These are phyloP conservation scores for Pyrrhura leucotis DNA, from an alignment of 2,797 vertebrate genomes.

Conservation along the genomic window DNA sequence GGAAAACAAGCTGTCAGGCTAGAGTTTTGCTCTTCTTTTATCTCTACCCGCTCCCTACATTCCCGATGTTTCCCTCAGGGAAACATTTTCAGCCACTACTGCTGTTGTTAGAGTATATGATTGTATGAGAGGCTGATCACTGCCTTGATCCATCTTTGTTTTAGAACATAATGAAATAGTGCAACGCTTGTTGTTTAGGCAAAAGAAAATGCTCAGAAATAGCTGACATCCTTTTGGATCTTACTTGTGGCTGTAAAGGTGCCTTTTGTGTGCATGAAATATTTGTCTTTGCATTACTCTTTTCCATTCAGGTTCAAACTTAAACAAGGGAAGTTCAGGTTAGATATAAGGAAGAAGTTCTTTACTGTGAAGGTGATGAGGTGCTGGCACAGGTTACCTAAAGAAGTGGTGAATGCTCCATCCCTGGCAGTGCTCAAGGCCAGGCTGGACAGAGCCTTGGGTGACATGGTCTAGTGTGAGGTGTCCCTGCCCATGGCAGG, in stretches of 20 bases:
- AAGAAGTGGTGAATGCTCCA: too few relatives aligned
- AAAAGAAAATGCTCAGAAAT: background rate
- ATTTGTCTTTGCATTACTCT: background rate
- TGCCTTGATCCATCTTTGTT: background rate
- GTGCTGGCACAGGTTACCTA: too few relatives aligned
- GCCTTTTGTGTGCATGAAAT: background rate
- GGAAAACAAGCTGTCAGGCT: background rate
- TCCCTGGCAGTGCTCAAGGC: too few relatives aligned
- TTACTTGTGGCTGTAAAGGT: background rate
- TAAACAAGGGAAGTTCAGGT: background rate
- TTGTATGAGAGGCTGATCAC: fast-evolving
- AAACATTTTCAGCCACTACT: background rate
- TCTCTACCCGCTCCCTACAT: background rate
- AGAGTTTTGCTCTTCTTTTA: background rate
- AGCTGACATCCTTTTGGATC: background rate
- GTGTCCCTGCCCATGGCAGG: too few relatives aligned
- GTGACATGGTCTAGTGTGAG: too few relatives aligned
- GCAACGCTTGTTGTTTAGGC: background rate
- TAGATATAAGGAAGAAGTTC: background rate
- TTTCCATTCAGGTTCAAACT: background rate
- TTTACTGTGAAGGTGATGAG: too few relatives aligned
- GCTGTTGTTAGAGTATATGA: background rate
- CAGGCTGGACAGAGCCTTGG: too few relatives aligned
- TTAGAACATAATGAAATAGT: background rate
- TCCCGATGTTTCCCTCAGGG: background rate